phyloP scores from a whole-genome alignment of 2,113 vertebrate species.

The Platysteira castanea region DNA sequence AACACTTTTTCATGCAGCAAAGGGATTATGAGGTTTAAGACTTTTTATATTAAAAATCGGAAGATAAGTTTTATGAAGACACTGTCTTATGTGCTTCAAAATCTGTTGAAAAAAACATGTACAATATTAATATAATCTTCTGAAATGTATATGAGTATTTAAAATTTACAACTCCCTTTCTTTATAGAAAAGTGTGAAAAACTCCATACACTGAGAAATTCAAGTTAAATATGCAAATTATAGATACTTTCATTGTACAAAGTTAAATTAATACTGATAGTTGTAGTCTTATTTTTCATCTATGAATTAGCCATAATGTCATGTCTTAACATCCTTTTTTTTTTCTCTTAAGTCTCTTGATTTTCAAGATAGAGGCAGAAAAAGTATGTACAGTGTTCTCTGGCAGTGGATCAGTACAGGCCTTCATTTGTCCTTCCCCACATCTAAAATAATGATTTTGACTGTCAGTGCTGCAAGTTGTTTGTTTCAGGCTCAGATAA shows the following conservation, averaged over 20 bases:
- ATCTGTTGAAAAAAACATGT: background rate
- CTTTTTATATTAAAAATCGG: background rate
- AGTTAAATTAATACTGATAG: background rate
- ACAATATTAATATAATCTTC: background rate
- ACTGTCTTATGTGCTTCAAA: background rate
- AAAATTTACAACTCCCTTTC: background rate
- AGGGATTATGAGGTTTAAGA: background rate
- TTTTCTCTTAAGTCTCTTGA: background rate
- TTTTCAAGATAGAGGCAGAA: background rate
- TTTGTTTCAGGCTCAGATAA: constrained; percentile 39
- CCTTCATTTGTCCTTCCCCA: background rate
- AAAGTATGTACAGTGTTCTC: background rate
- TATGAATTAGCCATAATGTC: background rate
- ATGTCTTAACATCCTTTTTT: background rate
- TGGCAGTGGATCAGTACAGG: background rate
- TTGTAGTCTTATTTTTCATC: background rate
- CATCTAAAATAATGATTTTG: background rate
- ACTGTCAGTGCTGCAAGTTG: background rate
- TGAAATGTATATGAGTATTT: background rate
- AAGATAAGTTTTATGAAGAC: background rate
- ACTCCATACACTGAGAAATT: background rate
- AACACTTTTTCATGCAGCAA: background rate
- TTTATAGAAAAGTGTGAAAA: background rate
- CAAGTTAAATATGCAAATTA: background rate
- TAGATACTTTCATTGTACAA: background rate